Evolutionary conservation across 1,140 invertebrate genomes (phyloP).

Genomic region (Hyposmocoma kahamanoa): DNA sequence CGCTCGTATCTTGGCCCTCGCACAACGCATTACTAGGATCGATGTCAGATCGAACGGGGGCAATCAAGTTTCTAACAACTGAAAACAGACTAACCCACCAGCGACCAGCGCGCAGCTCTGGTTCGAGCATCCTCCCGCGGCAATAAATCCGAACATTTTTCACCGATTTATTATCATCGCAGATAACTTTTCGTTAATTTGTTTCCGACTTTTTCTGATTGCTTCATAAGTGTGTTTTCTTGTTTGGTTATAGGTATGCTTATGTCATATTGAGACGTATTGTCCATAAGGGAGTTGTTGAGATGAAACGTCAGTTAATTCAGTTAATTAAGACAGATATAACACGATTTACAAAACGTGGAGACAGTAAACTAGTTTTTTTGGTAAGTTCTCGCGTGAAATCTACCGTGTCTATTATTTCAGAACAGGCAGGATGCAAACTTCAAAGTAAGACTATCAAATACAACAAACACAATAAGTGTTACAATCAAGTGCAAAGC

Average conservation of each 20-base stretch:
- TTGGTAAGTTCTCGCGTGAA: too few species aligned
- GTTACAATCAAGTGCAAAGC: background rate
- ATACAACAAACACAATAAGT: background rate
- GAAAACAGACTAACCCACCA: too few species aligned
- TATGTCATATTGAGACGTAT: background rate
- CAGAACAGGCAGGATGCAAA: too few species aligned
- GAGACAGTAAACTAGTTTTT: too few species aligned
- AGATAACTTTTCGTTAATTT: background rate
- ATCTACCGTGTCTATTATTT: too few species aligned
- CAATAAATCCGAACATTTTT: slow-evolving; percentile 1
- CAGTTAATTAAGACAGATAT: too few species aligned
- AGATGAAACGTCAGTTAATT: too few species aligned
- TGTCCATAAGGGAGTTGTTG: too few species aligned
- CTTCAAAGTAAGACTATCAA: too few species aligned
- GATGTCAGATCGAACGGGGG: slow-evolving; percentile 56
- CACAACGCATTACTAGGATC: slow-evolving; percentile 43
- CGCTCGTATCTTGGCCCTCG: slow-evolving; percentile 13
- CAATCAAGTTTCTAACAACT: slow-evolving; percentile 43
- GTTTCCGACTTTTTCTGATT: background rate
- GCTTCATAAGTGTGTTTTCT: background rate
- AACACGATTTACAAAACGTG: too few species aligned
- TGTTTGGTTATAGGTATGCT: background rate
- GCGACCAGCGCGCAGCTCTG: background rate
- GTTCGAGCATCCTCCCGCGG: background rate
- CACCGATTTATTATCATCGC: background rate